phyloP scores from a whole-genome alignment of 2,113 vertebrate genomes.

The Columba livia region DNA sequence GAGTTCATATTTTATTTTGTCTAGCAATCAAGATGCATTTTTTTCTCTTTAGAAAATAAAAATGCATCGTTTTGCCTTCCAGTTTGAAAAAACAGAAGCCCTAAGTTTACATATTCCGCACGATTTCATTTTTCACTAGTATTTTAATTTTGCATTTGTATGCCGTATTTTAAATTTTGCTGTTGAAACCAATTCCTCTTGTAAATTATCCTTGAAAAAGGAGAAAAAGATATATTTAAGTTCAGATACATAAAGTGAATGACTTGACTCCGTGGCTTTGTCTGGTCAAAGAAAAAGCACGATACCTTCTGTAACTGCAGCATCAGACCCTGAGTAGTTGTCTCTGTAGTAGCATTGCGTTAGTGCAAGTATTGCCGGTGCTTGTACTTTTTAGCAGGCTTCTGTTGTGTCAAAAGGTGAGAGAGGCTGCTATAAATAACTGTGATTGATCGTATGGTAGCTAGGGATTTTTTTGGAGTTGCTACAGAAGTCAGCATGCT shows the following conservation, averaged over 20 bases:
- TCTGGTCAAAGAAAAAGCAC: not conserved
- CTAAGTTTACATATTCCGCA: not conserved
- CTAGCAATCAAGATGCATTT: not conserved
- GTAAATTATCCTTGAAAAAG: not conserved
- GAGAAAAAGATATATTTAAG: not conserved
- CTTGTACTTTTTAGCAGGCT: not conserved
- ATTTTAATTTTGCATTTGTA: not conserved
- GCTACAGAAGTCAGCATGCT: not conserved
- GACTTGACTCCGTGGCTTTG: rapidly evolving
- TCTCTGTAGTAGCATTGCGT: not conserved
- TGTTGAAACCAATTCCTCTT: not conserved
- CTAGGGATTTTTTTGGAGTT: not conserved
- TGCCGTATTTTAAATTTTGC: not conserved
- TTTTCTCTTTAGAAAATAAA: conserved; percentile 2
- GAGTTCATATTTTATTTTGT: conserved; percentile 23
- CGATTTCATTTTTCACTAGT: not conserved
- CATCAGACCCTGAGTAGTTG: not conserved
- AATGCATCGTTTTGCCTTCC: not conserved
- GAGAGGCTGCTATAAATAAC: not conserved
- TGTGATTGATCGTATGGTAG: not conserved
- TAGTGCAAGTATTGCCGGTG: not conserved
- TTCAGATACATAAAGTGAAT: not conserved
- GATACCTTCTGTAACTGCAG: not conserved
- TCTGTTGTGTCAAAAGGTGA: conserved; percentile 19
- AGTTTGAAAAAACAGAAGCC: not conserved